Evolutionary conservation across 2,113 vertebrate species (phyloP), one percentile per base, ranked within the genome.

Genomic region (Arothron firmamentum): DNA sequence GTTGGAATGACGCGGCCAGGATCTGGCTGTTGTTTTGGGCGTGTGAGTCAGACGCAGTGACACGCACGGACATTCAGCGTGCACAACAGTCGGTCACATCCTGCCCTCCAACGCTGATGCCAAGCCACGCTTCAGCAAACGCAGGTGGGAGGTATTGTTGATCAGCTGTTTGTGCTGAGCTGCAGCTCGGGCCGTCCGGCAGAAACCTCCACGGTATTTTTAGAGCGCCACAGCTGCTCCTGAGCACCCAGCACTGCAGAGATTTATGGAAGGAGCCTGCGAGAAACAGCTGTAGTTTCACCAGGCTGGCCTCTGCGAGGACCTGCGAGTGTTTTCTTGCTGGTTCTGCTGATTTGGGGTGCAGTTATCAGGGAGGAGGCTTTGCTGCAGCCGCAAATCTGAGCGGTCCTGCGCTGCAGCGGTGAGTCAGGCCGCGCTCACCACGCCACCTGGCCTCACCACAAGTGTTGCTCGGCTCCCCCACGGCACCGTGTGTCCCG

Each of bases 191-290:
- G 75, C 65, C 62, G 86, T 86, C 71, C 76, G n/a, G 66, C 70
- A 69, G 80, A 72, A 84, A 75, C 78, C 77, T 74, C 56, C 67
- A 1, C 17, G 65, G 79, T 89, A 88, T 89, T 84, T 88, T 86
- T 89, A 87, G 84, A 73, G 8, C 21, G 52, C 65, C 74, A 81
- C 88, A 89, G 86, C 88, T 89, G 86, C 88, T 86, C 63, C 79
- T 74, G 62, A 80, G 79, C 75, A 65, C 65, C 77, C 79, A 75
- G 70, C 80, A 83, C 77, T 72, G 62, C 45, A 20, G 74, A 85
- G 82, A 88, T 88, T 86, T 86, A 88, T 77, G 77, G 84, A 68
- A 67, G 6, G 6, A 52, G 83, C 76, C 66, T 74, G 47, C 17
- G 50, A 77, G 76, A 80, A 87, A 76, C 88, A 86, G 84, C 80